Evolutionary conservation across 2,888 invertebrate genomes (phyloP), one percentile per base, ranked within the genome.

Genomic region (Bugulina stolonifera): DNA sequence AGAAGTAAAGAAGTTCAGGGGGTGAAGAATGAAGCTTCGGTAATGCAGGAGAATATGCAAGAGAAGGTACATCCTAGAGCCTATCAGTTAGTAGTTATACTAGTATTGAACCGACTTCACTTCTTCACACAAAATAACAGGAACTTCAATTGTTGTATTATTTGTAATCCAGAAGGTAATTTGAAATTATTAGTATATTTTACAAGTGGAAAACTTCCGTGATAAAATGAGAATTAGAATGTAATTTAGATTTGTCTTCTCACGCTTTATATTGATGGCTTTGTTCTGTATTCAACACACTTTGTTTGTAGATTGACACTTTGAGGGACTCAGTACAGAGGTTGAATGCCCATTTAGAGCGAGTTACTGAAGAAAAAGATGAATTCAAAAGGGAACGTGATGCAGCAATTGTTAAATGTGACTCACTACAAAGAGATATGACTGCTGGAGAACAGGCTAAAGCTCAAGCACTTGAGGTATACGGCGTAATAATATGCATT

Each of bases 271-370:
- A n/a, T n/a, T n/a, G n/a, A n/a, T n/a, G n/a, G n/a, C n/a, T n/a
- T n/a, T n/a, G n/a, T n/a, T n/a, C n/a, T n/a, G n/a, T n/a, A n/a
- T n/a, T n/a, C n/a, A n/a, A n/a, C n/a, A n/a, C n/a, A n/a, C 25
- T 5, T 57, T 25, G 32, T 64, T 14, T 64, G 10, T n/a, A 64
- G 64, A 64, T 64, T 29, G 64, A 64, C n/a, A 32, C 27, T 2
- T 27, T 64, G 64, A 64, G 64, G 32, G 64, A 64, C 64, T 64
- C 64, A 3, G 64, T 64, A n/a, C 64, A 64, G 64, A 27, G 64
- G 27, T 32, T 64, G 64, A 64, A 64, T n/a, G 32, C 64, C 14
- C 64, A 64, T 10, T 27, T 64, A 14, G 64, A 64, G 64, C 27
- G 64, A 18, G 32, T 64, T 14, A 64, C 64, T n/a, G 32, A 14